Evolutionary conservation across 1,140 invertebrate species (phyloP).

Genomic region (Drosophila bocki): DNA sequence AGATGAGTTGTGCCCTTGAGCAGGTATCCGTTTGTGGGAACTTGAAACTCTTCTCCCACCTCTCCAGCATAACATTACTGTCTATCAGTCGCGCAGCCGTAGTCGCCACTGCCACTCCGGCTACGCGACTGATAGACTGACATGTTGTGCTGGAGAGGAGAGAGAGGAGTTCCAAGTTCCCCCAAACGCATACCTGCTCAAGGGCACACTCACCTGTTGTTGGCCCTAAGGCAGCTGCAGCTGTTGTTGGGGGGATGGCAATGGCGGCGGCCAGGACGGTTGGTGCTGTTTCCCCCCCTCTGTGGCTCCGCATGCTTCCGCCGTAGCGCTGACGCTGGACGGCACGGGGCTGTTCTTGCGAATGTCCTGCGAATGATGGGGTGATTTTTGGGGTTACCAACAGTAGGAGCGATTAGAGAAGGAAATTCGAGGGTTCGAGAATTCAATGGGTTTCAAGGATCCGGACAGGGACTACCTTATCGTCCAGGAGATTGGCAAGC

Average conservation of each 20-base stretch:
- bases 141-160: conserved; percentile 16
- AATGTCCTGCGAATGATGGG: conserved; percentile 37
- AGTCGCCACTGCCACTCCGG: conserved; percentile 16
- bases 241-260: conserved; percentile 14
- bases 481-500: conserved; percentile 84
- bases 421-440: not conserved
- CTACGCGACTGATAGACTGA: conserved; percentile 14
- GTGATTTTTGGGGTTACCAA: not conserved
- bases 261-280: conserved; percentile 5
- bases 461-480: not conserved
- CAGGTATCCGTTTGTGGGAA: not conserved
- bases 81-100: conserved; percentile 37
- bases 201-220: conserved; percentile 1
- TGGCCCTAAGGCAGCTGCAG: conserved; percentile 10
- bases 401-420: no score
- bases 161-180: not conserved
- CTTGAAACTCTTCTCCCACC: not conserved
- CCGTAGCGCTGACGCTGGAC: conserved; percentile 72
- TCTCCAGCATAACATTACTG: conserved; percentile 21
- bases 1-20: not conserved
- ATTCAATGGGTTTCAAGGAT: not conserved
- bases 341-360: conserved; percentile 50
- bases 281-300: conserved; percentile 27
- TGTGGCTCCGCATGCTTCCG: conserved; percentile 73
- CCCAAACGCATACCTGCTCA: not conserved